phyloP scores from a whole-genome alignment of 2,888 invertebrate species.

The Luffia ferchaultella region DNA sequence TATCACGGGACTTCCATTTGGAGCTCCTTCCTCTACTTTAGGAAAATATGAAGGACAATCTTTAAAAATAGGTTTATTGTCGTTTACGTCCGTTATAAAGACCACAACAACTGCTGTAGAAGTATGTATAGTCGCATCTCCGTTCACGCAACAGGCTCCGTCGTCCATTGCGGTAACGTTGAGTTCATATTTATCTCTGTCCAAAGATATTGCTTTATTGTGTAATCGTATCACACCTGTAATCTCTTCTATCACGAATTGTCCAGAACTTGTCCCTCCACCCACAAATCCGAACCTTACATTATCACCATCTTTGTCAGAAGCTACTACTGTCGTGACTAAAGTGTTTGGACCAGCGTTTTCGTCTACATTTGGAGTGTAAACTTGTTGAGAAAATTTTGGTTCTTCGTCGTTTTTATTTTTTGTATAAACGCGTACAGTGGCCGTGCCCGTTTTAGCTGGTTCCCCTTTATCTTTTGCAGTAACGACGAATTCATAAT shows the following conservation, averaged over 20 bases:
- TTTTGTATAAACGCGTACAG: slow-evolving; percentile 95
- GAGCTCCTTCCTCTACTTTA: slow-evolving; percentile 93
- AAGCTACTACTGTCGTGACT: slow-evolving; percentile 96
- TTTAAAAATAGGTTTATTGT: slow-evolving; percentile 95
- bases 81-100: slow-evolving; percentile 96
- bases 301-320: slow-evolving; percentile 97
- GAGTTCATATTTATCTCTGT: slow-evolving; percentile 93
- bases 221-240: slow-evolving; percentile 93
- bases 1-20: slow-evolving; percentile 92
- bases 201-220: slow-evolving; percentile 85
- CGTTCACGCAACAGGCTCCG: slow-evolving; percentile 94
- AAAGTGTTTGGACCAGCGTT: slow-evolving; percentile 95
- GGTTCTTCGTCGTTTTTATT: slow-evolving; percentile 98
- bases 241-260: slow-evolving; percentile 94
- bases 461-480: slow-evolving; percentile 96
- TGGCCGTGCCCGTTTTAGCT: slow-evolving; percentile 90
- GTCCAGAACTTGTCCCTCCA: slow-evolving; percentile 88
- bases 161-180: slow-evolving; percentile 98
- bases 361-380: slow-evolving; percentile 95
- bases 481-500: slow-evolving; percentile 93
- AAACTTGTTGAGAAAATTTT: slow-evolving; percentile 95
- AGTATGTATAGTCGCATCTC: slow-evolving; percentile 87
- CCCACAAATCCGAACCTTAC: slow-evolving; percentile 93
- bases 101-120: slow-evolving; percentile 96
- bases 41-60: slow-evolving; percentile 93